Percentiles rank a stretch among this genome's conserved stretches.
Conservation (phyloP, 2,888 invertebrate genomes). For the Drosophila nr. fundita region DNA sequence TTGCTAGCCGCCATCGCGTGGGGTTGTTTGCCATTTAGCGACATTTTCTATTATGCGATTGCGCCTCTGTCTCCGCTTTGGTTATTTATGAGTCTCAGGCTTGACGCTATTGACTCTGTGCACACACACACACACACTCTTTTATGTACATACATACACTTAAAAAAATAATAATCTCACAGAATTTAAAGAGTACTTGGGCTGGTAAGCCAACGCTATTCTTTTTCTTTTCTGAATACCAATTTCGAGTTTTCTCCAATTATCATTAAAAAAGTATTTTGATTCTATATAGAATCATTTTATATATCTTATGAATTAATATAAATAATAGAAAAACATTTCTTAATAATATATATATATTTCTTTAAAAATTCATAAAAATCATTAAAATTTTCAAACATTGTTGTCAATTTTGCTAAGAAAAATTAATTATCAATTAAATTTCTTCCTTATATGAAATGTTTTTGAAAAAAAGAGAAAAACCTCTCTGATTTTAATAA, state of each 20-base stretch:
- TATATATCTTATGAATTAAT: background rate
- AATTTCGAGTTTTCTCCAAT: background rate
- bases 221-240: background rate
- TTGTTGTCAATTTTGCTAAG: background rate
- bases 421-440: background rate
- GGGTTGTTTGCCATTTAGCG: constrained; percentile 68
- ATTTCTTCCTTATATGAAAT: background rate
- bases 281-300: background rate
- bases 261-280: background rate
- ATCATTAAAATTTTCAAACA: rapidly evolving
- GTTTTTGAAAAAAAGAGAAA: background rate
- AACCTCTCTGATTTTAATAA: too few relatives aligned
- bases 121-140: background rate
- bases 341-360: background rate
- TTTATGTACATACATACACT: background rate
- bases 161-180: background rate
- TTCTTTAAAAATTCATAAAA: background rate
- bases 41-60: constrained; percentile 67
- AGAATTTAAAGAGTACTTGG: background rate
- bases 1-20: constrained; percentile 20
- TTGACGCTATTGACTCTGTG: constrained; percentile 25
- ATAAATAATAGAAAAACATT: background rate
- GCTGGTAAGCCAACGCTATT: background rate
- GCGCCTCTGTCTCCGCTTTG: constrained; percentile 45
- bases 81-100: constrained; percentile 39